Base-by-base conservation (phyloP, 2,888 invertebrate genomes). In the Hypolimnas misippus region DNA sequence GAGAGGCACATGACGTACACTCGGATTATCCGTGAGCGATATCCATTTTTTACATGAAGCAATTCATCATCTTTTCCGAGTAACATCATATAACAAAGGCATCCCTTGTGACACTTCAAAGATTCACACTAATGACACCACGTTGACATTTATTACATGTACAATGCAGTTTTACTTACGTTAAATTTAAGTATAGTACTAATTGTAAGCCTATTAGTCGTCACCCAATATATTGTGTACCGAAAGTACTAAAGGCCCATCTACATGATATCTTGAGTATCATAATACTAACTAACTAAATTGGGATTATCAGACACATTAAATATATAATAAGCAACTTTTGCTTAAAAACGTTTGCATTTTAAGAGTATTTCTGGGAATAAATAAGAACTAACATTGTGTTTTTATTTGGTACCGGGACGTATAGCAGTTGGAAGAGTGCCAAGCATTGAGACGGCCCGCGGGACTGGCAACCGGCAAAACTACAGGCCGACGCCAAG, bases 401-500 rank as follows among this genome's bases (percentile, higher is more conserved):
- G 53, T 35, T 60, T 58, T 58, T 49, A 60, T 60, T 49, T 65
- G 33, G 44, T 61, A 63, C 40, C 46, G 57, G 50, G 60, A 60
- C 44, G 52, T 56, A 66, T 61, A 54, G 38, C 44, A 60, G 61
- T 49, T 66, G 76, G 76, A 73, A 49, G 33, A 50, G 42, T 63
- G 72, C 74, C 76, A 75, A 69, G 42, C 69, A 70, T 61, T 71
- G 68, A 70, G 62, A 62, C 25, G 49, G 49, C 66, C 60, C 61
- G 57, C 65, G 71, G 65, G 67, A 69, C 70, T 68, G 70, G 57
- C 64, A 56, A 64, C 73, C 70, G 68, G 70, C 74, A 76, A 74
- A 81, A 77, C 77, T 79, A 52, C 67, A 54, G 53, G 60, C 63
- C 76, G 72, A 67, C 70, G 77, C 83, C 78, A 77, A 86, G 84